Evolutionary conservation across 2,888 invertebrate genomes (phyloP), one percentile per base, ranked within the genome.

Genomic region (Heliconius ethilla): DNA sequence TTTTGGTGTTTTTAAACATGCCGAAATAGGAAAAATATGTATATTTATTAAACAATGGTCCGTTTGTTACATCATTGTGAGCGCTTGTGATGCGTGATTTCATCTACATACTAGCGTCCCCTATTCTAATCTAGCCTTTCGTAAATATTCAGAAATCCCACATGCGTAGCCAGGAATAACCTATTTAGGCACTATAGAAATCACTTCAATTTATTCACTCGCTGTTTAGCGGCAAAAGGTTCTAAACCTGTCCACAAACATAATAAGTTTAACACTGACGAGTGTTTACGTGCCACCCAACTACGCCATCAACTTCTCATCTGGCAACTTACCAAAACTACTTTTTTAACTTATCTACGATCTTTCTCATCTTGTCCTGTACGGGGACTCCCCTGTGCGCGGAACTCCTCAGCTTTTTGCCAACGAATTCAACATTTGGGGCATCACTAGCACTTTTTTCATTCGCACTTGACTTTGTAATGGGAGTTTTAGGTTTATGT

Each of bases 11-110:
- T 78, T 59, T 84, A 83, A 87, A 84, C 84, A 86, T 85, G 86
- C 87, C 88, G 87, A 88, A 89, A 83, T 84, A 91, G 90, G 92
- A 93, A 92, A 94, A 92, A 93, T 92, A 92, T 69, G 69, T 69
- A 69, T 91, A 88, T 89, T 85, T 91, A 90, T 90, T 86, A 87
- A 88, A 89, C 87, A 90, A 86, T 94, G 94, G 94, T 94, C 94
- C 93, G 86, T 89, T 82, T 85, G 92, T 92, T 92, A 86, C 92
- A 66, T 88, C 84, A 85, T 88, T 87, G 89, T 90, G 90, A 91
- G 91, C 89, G 83, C 86, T 87, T 85, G 88, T 85, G 88, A 88
- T 88, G 90, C 89, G 89, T 84, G 88, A 88, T 85, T 86, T 85
- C 83, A 87, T 89, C 87, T 87, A 88, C 83, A 82, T 83, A 84